Percentiles rank a stretch among this genome's conserved stretches.
Conservation (phyloP, 2,113 vertebrate species). For the Passer montanus region DNA sequence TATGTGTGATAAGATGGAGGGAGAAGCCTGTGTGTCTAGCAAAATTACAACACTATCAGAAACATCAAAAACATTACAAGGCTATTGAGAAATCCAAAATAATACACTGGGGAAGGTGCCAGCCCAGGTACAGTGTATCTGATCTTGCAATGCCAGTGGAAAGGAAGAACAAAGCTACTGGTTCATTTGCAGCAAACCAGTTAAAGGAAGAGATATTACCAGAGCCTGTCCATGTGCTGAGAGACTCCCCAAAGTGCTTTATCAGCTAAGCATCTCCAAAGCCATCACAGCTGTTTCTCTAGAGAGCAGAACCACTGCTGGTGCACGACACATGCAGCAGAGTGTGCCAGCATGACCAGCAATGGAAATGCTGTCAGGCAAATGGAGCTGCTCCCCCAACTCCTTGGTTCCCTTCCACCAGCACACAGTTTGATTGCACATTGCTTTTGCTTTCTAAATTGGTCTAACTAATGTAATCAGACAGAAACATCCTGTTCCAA, state of each 20-base stretch:
- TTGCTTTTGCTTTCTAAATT: conserved; percentile 2
- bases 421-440: background rate
- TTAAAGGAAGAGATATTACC: background rate
- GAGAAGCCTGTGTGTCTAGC: background rate
- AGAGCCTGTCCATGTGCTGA: background rate
- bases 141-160: background rate
- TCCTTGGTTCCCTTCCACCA: background rate
- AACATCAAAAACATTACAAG: background rate
- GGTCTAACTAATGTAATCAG: conserved; percentile 4
- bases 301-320: background rate
- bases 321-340: background rate
- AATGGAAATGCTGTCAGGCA: background rate
- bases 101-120: background rate
- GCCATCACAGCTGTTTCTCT: background rate
- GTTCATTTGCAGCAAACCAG: background rate
- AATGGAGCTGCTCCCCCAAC: background rate
- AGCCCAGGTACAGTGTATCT: background rate
- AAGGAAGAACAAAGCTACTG: background rate
- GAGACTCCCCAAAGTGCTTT: background rate
- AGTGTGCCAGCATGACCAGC: background rate
- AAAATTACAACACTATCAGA: background rate
- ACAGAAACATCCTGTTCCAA: background rate
- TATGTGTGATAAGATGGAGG: background rate
- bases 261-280: background rate
- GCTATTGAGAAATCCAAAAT: conserved; percentile 1